Conservation (phyloP, 2,797 vertebrate genomes). For the Petrocephalus schoutedeni region DNA sequence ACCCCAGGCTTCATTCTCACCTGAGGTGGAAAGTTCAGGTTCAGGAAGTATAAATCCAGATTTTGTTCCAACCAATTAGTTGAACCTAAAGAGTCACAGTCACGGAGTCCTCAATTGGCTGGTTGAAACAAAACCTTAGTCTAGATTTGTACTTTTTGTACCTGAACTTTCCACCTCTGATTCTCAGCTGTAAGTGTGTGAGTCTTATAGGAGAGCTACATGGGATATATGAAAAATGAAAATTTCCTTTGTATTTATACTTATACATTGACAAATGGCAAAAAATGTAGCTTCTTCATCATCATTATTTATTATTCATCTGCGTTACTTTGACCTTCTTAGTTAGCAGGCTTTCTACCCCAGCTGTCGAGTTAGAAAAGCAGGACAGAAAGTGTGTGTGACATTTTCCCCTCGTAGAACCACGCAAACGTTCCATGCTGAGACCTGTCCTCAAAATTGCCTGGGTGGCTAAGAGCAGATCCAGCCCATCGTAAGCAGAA, state of each 20-base stretch:
- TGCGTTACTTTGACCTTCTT: constrained; percentile 17
- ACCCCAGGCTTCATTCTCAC: neutral
- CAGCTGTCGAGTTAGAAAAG: neutral
- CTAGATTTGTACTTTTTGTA: no score
- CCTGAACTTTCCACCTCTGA: no score
- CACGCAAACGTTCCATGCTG: constrained; percentile 24
- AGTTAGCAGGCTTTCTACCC: no score
- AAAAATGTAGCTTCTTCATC: neutral
- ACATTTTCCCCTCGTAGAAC: constrained; percentile 28
- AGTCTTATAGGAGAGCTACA: neutral
- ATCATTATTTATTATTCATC: constrained; percentile 59
- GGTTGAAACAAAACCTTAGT: no score
- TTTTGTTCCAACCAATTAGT: no score
- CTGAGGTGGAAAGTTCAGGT: no score
- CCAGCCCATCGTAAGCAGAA: constrained; percentile 33
- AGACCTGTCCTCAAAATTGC: neutral
- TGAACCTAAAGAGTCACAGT: no score
- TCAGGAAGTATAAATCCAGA: no score
- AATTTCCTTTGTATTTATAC: neutral
- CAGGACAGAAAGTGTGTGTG: neutral
- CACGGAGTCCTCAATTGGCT: no score
- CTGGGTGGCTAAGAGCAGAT: constrained; percentile 23
- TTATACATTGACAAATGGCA: neutral
- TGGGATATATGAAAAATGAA: neutral
- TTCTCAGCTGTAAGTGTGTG: neutral